These are phyloP conservation scores for Drosophila austrosaltans DNA, from an alignment of 2,888 invertebrate species.

Conservation along the genomic window DNA sequence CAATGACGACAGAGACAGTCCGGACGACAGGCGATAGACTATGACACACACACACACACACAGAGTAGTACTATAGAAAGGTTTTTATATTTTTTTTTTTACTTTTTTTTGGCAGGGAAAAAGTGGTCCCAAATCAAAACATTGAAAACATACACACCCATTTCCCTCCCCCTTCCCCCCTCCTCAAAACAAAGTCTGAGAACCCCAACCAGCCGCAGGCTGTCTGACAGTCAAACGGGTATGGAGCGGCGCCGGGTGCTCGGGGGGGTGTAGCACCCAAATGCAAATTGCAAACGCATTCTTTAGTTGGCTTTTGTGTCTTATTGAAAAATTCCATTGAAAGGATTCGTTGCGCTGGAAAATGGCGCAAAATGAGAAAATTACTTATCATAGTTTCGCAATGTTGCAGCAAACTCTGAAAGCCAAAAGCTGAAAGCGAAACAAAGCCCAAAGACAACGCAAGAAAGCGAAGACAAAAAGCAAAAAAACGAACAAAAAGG, in stretches of 20 bases:
- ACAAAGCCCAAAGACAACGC: conserved; percentile 9
- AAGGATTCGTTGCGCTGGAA: conserved; percentile 37
- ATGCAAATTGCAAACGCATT: conserved; percentile 34
- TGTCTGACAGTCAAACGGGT: neutral
- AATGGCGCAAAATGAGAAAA: conserved; percentile 34
- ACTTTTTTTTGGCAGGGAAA: neutral
- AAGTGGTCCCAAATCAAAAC: conserved; percentile 22
- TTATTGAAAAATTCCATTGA: conserved; percentile 40
- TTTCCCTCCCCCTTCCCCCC: neutral
- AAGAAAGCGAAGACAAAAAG: conserved; percentile 1
- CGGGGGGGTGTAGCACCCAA: conserved; percentile 6
- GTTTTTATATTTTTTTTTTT: neutral
- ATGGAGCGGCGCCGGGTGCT: neutral
- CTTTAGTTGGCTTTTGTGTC: conserved; percentile 32
- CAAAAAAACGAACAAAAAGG: neutral
- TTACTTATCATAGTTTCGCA: conserved; percentile 41
- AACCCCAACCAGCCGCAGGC: conserved; percentile 10
- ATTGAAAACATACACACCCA: neutral
- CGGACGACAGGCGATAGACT: neutral
- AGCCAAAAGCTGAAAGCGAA: conserved; percentile 20
- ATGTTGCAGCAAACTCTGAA: conserved; percentile 18
- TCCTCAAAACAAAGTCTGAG: neutral
- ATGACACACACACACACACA: neutral
- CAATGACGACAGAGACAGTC: conserved; percentile 14
- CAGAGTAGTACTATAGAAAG: neutral